Base-by-base conservation (phyloP, 2,113 vertebrate species). In the Arizona elegans region DNA sequence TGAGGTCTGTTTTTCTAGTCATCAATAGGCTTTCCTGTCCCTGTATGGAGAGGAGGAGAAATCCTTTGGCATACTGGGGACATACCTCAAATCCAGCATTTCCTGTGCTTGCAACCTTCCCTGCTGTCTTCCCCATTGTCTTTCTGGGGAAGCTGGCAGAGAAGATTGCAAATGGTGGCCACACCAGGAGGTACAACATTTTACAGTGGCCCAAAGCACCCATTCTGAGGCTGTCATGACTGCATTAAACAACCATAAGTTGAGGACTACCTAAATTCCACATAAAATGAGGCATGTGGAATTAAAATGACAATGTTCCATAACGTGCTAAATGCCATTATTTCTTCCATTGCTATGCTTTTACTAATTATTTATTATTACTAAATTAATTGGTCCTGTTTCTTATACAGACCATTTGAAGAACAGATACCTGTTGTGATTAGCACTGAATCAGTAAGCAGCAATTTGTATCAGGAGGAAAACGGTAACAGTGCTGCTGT, bases 391-490 rank as follows among this genome's bases (percentile, higher is more conserved):
- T 87, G 81, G 26, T 10, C 50, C 86, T 0, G 21, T 59, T 91
- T 93, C 19, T 93, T 91, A 93, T 88, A 1, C 53, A 98, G 98
- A 59, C 97, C 97, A 29, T 97, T 98, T 95, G 98, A 98, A 96
- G 98, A 98, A 52, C 98, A 97, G 90, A 86, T 97, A 54, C 89
- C 96, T 86, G 33, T 95, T 43, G 94, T 97, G 91, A 56, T 96
- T 91, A 90, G 65, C 94, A 65, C 92, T 13, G 95, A 98, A 88
- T 92, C 97, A 0, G 0, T 94, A 96, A 97, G 24, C 89, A 97
- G 97, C 95, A 97, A 70, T 90, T 90, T 97, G 90, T 98, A 98
- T 96, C 99, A 98, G 5, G 99, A 99, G 1, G 96, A 97, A 0
- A 94, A 95, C 50, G 93, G 97, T 54, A 95, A 93, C 81, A 94